phyloP scores from a whole-genome alignment of 1,140 invertebrate genomes.

The Ylistrum balloti region DNA sequence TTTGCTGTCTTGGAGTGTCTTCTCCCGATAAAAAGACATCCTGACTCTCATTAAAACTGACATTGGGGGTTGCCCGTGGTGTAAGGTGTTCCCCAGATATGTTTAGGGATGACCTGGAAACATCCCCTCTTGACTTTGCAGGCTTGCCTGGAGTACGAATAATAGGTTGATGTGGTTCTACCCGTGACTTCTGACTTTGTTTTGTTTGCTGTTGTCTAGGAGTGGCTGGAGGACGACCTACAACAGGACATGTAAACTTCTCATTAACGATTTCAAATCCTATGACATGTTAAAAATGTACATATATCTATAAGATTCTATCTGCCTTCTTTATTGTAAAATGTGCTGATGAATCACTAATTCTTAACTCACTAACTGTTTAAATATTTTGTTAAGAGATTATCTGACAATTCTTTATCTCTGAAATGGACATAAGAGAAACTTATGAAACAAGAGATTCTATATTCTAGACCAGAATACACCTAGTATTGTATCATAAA shows the following conservation, averaged over 20 bases:
- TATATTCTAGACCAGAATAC: too few relatives aligned
- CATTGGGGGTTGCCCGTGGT: slow-evolving; percentile 53
- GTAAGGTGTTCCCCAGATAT: slow-evolving; percentile 59
- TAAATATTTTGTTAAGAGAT: too few relatives aligned
- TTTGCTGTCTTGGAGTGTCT: slow-evolving; percentile 52
- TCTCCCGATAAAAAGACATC: slow-evolving; percentile 61
- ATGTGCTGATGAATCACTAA: too few relatives aligned
- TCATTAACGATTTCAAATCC: neutral
- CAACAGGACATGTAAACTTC: neutral
- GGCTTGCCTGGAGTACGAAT: slow-evolving; percentile 33
- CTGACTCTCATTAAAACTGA: slow-evolving; percentile 54
- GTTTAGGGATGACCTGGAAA: slow-evolving; percentile 13
- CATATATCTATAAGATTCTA: too few relatives aligned
- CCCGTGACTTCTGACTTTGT: slow-evolving; percentile 45
- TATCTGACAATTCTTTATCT: too few relatives aligned
- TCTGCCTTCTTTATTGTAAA: too few relatives aligned
- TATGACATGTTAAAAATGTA: too few relatives aligned
- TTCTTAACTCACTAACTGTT: too few relatives aligned
- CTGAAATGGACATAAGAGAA: too few relatives aligned
- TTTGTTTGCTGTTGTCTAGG: slow-evolving; percentile 50
- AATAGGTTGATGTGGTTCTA: slow-evolving; percentile 41
- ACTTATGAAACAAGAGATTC: too few relatives aligned
- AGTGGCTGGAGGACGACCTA: slow-evolving; percentile 56
- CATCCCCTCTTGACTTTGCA: slow-evolving; percentile 20
- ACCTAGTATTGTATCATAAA: too few relatives aligned